Evolutionary conservation across 2,797 vertebrate genomes (phyloP).

Genomic region (Sebastes ruberrimus): DNA sequence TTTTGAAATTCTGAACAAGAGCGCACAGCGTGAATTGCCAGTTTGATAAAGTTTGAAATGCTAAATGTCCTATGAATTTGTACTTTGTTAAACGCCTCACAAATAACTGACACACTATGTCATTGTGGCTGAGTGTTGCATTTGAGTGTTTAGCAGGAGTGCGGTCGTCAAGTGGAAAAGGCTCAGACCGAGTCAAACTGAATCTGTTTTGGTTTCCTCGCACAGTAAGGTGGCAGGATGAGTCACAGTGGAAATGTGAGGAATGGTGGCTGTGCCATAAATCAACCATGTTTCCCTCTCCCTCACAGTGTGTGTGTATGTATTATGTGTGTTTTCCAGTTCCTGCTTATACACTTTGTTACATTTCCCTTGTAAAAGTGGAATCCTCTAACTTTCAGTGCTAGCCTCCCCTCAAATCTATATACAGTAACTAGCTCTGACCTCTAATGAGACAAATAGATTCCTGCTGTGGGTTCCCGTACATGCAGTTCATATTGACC

Average conservation of each 20-base stretch:
- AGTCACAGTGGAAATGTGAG: slow-evolving; percentile 80
- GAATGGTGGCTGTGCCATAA: slow-evolving; percentile 42
- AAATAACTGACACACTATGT: slow-evolving; percentile 38
- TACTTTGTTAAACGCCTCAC: slow-evolving; percentile 14
- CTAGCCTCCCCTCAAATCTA: neutral
- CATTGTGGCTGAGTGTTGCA: slow-evolving; percentile 29
- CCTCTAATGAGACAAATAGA: slow-evolving; percentile 14
- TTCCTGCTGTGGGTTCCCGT: slow-evolving; percentile 33
- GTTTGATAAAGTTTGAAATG: slow-evolving; percentile 2
- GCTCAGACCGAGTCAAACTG: slow-evolving; percentile 52
- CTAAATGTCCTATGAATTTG: slow-evolving; percentile 7
- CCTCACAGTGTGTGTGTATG: neutral
- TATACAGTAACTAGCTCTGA: slow-evolving; percentile 24
- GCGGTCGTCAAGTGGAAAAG: slow-evolving; percentile 73
- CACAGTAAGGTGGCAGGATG: slow-evolving; percentile 74
- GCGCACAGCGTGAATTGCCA: neutral
- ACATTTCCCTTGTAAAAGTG: slow-evolving; percentile 13
- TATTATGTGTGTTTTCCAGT: slow-evolving; percentile 23
- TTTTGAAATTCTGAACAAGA: neutral
- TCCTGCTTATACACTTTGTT: slow-evolving; percentile 8
- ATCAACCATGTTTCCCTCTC: slow-evolving; percentile 37
- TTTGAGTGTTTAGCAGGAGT: slow-evolving; percentile 48
- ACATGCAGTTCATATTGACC: slow-evolving; percentile 49
- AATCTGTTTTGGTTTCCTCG: slow-evolving; percentile 66
- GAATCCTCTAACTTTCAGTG: neutral